Conservation (phyloP, 2,113 vertebrate genomes). For the Archilochus colubris region DNA sequence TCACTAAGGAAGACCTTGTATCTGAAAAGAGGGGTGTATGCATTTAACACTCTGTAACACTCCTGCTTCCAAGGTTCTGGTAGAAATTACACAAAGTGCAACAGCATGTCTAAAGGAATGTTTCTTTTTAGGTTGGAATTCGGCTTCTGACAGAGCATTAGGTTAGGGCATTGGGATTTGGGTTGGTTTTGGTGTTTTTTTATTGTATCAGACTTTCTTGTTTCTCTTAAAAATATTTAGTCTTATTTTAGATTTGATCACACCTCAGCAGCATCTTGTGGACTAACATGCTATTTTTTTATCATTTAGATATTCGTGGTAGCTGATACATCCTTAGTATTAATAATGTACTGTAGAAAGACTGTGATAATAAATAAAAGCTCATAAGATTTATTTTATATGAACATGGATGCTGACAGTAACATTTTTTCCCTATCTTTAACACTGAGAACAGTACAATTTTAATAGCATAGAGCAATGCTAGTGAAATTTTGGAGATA, state of each 20-base stretch:
- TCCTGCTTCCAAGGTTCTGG: not conserved
- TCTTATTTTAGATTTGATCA: not conserved
- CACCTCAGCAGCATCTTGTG: not conserved
- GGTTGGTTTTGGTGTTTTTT: not conserved
- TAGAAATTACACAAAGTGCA: not conserved
- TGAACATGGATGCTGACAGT: not conserved
- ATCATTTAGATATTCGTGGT: not conserved
- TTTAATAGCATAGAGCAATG: not conserved
- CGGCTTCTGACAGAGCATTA: not conserved
- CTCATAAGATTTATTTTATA: not conserved
- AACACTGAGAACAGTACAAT: not conserved
- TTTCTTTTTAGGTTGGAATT: not conserved
- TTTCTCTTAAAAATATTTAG: not conserved
- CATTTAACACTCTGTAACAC: not conserved
- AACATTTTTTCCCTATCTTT: not conserved
- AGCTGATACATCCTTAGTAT: not conserved
- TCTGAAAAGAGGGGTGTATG: not conserved
- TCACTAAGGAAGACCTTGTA: not conserved
- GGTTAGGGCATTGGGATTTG: not conserved
- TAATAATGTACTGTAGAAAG: not conserved
- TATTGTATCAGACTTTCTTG: not conserved
- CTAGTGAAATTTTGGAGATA: not conserved
- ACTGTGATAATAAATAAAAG: not conserved
- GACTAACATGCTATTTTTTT: not conserved
- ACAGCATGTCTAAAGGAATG: not conserved